Conservation (phyloP, 2,888 invertebrate species). For the Bombyx huttoni region DNA sequence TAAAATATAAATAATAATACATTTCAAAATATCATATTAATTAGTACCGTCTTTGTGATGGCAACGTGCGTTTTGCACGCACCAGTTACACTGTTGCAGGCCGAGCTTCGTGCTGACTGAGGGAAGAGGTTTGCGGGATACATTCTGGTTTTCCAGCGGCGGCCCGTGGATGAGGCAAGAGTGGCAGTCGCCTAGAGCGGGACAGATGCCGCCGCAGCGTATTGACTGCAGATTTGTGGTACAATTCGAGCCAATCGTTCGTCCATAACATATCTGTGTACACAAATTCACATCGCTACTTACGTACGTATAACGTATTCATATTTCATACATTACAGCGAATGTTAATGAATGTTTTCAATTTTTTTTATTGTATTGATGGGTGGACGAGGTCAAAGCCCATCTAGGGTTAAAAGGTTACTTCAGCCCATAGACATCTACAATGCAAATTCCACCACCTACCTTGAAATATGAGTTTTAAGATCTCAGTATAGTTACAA, state of each 20-base stretch:
- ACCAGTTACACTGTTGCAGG: slow-evolving; percentile 90
- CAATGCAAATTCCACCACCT: too few species aligned
- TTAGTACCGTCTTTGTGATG: slow-evolving; percentile 84
- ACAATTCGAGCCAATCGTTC: slow-evolving; percentile 89
- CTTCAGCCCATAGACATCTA: too few species aligned
- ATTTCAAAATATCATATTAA: too few species aligned
- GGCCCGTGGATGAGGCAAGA: slow-evolving; percentile 89
- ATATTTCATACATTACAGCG: neutral
- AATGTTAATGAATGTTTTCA: neutral
- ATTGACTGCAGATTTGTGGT: slow-evolving; percentile 92
- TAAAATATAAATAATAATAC: too few species aligned
- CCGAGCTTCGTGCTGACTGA: slow-evolving; percentile 83
- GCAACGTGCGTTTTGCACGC: slow-evolving; percentile 92
- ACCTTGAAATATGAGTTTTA: too few species aligned
- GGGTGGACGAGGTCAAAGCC: too few species aligned
- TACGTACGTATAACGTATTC: neutral
- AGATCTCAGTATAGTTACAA: too few species aligned
- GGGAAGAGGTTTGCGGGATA: slow-evolving; percentile 42
- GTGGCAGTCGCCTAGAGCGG: slow-evolving; percentile 89
- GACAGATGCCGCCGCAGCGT: slow-evolving; percentile 90
- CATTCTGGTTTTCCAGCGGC: slow-evolving; percentile 54
- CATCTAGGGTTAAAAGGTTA: too few species aligned
- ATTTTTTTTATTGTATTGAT: too few species aligned
- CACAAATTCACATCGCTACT: neutral
- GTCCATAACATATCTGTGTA: slow-evolving; percentile 81